Evolutionary conservation across 2,797 vertebrate species (phyloP), one percentile per base, ranked within the genome.

Genomic region (Bradypus variegatus): DNA sequence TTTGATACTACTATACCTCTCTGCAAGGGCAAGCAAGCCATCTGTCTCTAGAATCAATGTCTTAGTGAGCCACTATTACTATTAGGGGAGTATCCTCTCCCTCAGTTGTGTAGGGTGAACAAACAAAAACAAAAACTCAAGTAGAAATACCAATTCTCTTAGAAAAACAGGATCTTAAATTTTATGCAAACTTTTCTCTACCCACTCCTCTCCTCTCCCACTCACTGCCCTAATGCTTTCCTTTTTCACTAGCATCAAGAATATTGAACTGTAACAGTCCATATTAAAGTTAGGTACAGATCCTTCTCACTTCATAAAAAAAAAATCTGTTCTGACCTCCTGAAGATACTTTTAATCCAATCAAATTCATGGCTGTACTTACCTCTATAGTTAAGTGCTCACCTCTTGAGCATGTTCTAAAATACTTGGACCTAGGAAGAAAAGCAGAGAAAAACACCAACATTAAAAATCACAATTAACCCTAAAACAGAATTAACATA

Each of bases 371-470:
- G 85, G 89, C 5, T 87, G 92, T 93, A 77, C 97, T 97, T 95
- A 99, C 99, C 98, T 99, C 99, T 97, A 99, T 99, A 62, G 99
- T 99, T 90, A 98, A 98, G 95, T 99, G 99, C 93, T 99, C 98
- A 93, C 99, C 99, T 81, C 98, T 98, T 67, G 98, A 98, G 92
- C 97, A 98, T 45, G 98, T 98, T 95, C 98, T 98, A 94, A 99
- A 99, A 97, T 99, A 99, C 95, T 99, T 99, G 21, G 98, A 99
- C 96, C 99, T 99, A 97, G 41, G 95, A 93, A 95, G 48, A 95
- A 95, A 58, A 96, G 95, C 31, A 94, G 55, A 92, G 77, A 93
- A 91, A 75, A 62, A 60, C 55, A 38, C n/a, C 23, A 92, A 76
- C 13, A 55, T 93, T 84, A 90, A 93, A 94, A 94, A 76, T 64